Evolutionary conservation across 2,888 invertebrate species (phyloP).

Genomic region (Serrognathus titanus): DNA sequence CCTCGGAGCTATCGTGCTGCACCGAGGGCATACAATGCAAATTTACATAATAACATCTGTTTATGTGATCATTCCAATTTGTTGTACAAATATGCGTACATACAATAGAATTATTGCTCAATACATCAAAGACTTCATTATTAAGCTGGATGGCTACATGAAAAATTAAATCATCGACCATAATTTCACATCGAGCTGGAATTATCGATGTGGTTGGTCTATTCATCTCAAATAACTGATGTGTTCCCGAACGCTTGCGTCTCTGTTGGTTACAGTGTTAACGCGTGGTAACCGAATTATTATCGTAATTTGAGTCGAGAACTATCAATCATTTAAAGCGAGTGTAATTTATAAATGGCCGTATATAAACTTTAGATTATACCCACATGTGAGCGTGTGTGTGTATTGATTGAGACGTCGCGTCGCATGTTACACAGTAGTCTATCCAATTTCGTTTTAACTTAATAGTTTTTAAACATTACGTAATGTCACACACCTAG

Average conservation of each 20-base stretch:
- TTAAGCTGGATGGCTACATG: neutral
- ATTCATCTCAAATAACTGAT: neutral
- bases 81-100: conserved; percentile 20
- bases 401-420: too few species aligned
- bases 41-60: conserved; percentile 27
- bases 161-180: neutral
- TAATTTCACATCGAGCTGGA: neutral
- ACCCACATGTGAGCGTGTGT: too few species aligned
- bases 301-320: neutral
- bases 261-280: neutral
- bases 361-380: too few species aligned
- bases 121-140: neutral
- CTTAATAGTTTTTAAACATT: too few species aligned
- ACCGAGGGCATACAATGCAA: neutral
- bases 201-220: conserved; percentile 2
- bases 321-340: neutral
- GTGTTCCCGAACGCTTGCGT: neutral
- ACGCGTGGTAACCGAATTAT: neutral
- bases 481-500: too few species aligned
- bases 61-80: conserved; percentile 21
- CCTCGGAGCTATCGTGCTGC: neutral
- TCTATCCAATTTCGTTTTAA: too few species aligned
- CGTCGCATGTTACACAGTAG: too few species aligned
- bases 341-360: neutral
- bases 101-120: conserved; percentile 13